These are phyloP conservation scores for Nephrotoma flavescens DNA, from an alignment of 2,888 invertebrate genomes.

Conservation along the genomic window DNA sequence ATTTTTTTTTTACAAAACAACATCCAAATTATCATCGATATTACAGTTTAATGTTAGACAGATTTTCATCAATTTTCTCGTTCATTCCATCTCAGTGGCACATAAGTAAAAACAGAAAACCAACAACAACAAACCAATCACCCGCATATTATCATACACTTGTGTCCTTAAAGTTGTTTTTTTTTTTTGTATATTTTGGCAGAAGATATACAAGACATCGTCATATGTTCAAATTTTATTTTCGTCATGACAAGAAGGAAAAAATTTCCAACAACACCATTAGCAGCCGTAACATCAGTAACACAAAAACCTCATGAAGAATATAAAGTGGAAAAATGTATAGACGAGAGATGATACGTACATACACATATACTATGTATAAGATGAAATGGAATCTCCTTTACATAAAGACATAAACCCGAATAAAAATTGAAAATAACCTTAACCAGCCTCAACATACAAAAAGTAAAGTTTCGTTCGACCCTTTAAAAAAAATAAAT, in stretches of 20 bases:
- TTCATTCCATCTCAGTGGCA: not conserved
- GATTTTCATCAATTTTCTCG: not conserved
- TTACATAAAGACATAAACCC: not conserved
- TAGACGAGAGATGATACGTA: not conserved
- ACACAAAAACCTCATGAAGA: not conserved
- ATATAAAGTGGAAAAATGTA: not conserved
- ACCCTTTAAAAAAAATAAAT: not conserved
- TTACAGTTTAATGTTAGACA: not conserved
- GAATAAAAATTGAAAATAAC: not conserved
- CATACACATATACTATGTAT: not conserved
- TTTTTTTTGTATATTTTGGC: not conserved
- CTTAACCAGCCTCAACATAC: not conserved
- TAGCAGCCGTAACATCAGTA: not conserved
- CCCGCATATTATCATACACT: not conserved
- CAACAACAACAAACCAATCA: not conserved
- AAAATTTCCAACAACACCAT: not conserved
- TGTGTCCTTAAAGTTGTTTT: not conserved
- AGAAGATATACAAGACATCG: not conserved
- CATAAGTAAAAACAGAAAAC: not conserved
- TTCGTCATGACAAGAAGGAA: not conserved
- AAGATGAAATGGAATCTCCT: not conserved
- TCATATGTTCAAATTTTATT: not conserved
- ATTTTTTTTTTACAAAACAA: not conserved
- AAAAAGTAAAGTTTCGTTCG: not conserved
- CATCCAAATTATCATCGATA: not conserved